These are phyloP conservation scores for Parnassius smintheus DNA, from an alignment of 2,888 invertebrate genomes.

Conservation along the genomic window DNA sequence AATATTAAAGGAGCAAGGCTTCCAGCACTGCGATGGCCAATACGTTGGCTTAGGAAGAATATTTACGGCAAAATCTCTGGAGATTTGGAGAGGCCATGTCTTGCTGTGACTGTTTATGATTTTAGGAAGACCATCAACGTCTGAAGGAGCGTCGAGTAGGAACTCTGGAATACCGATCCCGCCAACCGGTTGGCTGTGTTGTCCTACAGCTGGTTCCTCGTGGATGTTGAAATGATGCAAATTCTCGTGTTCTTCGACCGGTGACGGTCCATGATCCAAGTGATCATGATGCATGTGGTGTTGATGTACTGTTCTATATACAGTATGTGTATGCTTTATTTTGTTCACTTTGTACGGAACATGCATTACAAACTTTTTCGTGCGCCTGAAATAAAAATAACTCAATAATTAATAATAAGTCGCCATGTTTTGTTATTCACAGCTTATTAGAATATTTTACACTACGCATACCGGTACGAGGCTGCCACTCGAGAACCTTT, in stretches of 20 bases:
- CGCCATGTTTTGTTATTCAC: no score
- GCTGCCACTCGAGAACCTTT: no score
- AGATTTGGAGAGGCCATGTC: no score
- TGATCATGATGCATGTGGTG: slow-evolving; percentile 68
- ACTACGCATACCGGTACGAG: no score
- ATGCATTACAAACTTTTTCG: slow-evolving; percentile 85
- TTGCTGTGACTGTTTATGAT: no score
- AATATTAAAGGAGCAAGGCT: no score
- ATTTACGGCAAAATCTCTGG: no score
- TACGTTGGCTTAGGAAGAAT: no score
- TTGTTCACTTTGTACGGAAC: slow-evolving; percentile 85
- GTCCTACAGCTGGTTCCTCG: slow-evolving; percentile 52
- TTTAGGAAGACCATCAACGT: slow-evolving; percentile 50
- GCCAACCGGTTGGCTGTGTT: slow-evolving; percentile 60
- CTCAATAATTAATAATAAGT: no score
- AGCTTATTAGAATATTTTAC: no score
- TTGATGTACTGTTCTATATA: slow-evolving; percentile 85
- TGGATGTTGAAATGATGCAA: slow-evolving; percentile 72
- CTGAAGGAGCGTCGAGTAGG: slow-evolving; percentile 60
- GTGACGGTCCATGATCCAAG: slow-evolving; percentile 47
- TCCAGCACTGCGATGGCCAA: no score
- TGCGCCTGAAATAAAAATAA: slow-evolving; percentile 59
- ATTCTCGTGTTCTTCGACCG: slow-evolving; percentile 72
- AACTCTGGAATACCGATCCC: slow-evolving; percentile 70
- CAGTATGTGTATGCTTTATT: slow-evolving; percentile 86